Base-by-base conservation (phyloP, 2,888 invertebrate genomes). In the Ochlodes sylvanus region DNA sequence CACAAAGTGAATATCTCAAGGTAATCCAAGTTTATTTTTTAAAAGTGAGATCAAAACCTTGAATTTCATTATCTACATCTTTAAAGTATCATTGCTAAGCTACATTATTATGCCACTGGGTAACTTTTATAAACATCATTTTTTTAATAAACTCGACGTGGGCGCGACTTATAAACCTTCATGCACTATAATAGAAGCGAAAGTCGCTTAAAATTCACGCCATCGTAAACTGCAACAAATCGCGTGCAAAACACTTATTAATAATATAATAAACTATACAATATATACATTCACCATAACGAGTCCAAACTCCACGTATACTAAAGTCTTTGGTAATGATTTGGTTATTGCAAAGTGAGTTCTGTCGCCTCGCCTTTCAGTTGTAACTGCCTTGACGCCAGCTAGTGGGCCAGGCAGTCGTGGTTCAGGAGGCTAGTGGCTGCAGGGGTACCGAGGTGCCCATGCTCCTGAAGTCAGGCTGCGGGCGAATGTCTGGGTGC, bases 381-480 rank as follows among this genome's bases (percentile, higher is more conserved):
- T 66, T 67, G 60, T 44, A 32, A 52, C 41, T 75, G 92, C 92
- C 92, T 92, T 71, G 92, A 79, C 93, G 92, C 93, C 93, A 93
- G 63, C 71, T 74, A 41, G 81, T 70, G 21, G 92, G 92, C 92
- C 89, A 93, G 92, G 93, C 92, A 68, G 89, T 81, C 64, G 90
- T 78, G 71, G 87, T 90, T 93, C 93, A 93, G 86, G 92, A 92
- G 6, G 92, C 88, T 44, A 92, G 79, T 0, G 92, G 88, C 76
- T 92, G 93, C 27, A 92, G 77, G 2, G 91, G 88, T 14, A 89
- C 89, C 3, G 82, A 73, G 69, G 83, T 75, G 77, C 80, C 80
- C 82, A 89, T 79, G 80, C 81, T 77, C 62, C 92, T 80, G 83
- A 84, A 92, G 80, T 92, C 92, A 2, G 87, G 86, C 74, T 89